Evolutionary conservation across 2,888 invertebrate species (phyloP).

Genomic region (Crossocerus cetratus): DNA sequence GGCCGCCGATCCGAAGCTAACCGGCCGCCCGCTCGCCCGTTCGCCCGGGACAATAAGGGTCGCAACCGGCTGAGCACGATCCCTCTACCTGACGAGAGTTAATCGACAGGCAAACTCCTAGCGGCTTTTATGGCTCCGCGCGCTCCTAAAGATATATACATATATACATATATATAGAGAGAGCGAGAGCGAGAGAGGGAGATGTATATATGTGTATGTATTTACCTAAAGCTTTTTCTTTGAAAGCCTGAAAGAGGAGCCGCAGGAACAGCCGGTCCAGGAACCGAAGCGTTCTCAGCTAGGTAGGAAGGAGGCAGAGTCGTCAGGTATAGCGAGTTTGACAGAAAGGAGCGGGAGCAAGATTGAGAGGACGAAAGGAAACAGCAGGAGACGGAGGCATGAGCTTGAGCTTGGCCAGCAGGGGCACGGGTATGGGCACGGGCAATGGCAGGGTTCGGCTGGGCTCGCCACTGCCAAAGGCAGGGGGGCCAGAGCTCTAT

Average conservation of each 20-base stretch:
- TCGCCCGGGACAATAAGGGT: conserved; percentile 63
- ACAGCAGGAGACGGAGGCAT: neutral
- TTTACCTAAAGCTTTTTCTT: conserved; percentile 58
- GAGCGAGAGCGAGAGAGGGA: no score
- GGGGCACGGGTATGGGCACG: no score
- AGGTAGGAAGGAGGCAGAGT: conserved; percentile 27
- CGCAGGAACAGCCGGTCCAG: conserved; percentile 49
- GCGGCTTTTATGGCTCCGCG: conserved; percentile 59
- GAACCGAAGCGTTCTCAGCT: conserved; percentile 27
- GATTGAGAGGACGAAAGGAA: neutral
- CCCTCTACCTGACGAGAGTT: conserved; percentile 53
- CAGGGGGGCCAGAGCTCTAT: no score
- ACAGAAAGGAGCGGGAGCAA: neutral
- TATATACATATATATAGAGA: no score
- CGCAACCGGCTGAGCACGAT: conserved; percentile 55
- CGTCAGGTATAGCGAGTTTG: conserved; percentile 10
- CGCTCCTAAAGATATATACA: conserved; percentile 58
- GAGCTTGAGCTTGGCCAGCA: no score
- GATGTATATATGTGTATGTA: no score
- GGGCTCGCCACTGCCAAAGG: no score
- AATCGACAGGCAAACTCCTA: conserved; percentile 63
- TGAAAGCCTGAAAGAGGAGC: conserved; percentile 48
- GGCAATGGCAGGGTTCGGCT: no score
- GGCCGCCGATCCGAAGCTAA: no score
- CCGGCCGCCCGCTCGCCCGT: no score